Conservation (phyloP, 1,140 invertebrate genomes). For the Diachasma alloeum region DNA sequence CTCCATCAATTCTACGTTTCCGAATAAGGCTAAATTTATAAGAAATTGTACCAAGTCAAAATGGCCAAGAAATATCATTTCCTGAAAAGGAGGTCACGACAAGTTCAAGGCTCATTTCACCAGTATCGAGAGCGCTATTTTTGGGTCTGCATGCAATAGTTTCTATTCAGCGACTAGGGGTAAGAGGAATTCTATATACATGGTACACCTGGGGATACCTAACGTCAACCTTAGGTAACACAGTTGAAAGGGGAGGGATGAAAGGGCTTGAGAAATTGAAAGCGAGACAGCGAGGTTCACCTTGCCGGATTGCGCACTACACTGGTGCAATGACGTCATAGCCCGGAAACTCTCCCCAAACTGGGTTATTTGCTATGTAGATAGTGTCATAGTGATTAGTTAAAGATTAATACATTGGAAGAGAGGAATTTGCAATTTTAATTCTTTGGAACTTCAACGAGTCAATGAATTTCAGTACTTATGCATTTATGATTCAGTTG, state of each 20-base stretch:
- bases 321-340: constrained; percentile 30
- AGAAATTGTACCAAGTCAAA: neutral
- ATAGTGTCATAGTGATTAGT: neutral
- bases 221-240: neutral
- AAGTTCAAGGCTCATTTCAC: neutral
- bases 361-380: neutral
- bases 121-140: neutral
- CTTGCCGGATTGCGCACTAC: constrained; percentile 29
- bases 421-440: neutral
- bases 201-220: neutral
- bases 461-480: neutral
- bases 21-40: too few relatives aligned
- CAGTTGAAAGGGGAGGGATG: constrained; percentile 5
- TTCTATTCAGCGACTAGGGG: neutral
- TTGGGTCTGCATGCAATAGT: neutral
- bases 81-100: neutral
- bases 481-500: neutral
- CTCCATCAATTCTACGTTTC: too few relatives aligned
- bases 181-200: neutral
- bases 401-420: neutral
- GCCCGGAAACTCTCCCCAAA: neutral
- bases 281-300: constrained; percentile 4
- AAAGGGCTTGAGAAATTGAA: neutral
- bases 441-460: neutral
- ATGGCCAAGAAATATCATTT: neutral